Base-by-base conservation (phyloP, 1,140 invertebrate species). In the Wiebesia pumilae region DNA sequence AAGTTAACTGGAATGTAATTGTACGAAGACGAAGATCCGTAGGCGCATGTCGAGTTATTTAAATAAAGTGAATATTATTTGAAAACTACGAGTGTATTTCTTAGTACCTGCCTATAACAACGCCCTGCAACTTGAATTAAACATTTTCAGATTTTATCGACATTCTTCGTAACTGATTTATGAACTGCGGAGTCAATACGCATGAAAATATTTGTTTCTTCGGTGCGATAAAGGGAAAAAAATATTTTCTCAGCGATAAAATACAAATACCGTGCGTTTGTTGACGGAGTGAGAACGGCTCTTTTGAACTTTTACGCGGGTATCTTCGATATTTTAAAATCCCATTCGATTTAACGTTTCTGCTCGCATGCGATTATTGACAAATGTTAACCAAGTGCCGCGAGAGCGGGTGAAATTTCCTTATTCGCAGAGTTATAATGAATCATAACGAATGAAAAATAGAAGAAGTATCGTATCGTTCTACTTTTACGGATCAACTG, bases 331-430 rank as follows among this genome's bases (percentile, higher is more conserved):
- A 75, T 75, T 58, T 38, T 58, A n/a, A n/a, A n/a, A n/a, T n/a
- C n/a, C n/a, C n/a, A 75, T 40, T 9, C 12, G 65, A 12, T 10
- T n/a, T 14, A 35, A 14, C 67, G 30, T 14, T 27, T 24, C 24
- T 9, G 27, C 3, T 0, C 6, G 51, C 10, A 27, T 19, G 30
- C 21, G 51, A 38, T 83, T 62, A 83, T 83, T 75, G 71, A 83
- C 40, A 35, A 83, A 75, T 21, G 30, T 51, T 51, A 51, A 69
- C 27, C 65, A 33, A 83, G 67, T 40, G 58, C 19, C 24, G 51
- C n/a, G 69, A 51, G 81, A 69, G n/a, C 43, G n/a, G 27, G 73
- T 65, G 83, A 84, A 43, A 84, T 38, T 77, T 40, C 69, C 62
- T n/a, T 47, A 35, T 47, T 69, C 80, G 16, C 6, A n/a, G 4